phyloP scores from a whole-genome alignment of 2,113 vertebrate genomes.

The Gallinago jamesoni region DNA sequence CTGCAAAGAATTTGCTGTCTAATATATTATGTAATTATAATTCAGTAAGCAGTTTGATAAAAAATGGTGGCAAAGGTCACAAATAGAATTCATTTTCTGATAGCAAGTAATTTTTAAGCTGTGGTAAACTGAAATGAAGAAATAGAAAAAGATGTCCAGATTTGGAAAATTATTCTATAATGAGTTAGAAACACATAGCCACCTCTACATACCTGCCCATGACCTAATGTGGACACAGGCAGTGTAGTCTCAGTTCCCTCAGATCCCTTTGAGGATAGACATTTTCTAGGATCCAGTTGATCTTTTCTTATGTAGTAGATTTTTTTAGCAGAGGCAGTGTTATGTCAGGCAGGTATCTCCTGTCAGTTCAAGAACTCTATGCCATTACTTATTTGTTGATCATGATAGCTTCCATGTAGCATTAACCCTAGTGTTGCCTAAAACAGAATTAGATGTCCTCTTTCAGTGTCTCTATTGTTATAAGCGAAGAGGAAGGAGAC shows the following conservation, averaged over 20 bases:
- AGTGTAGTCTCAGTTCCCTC: neutral
- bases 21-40: neutral
- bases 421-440: neutral
- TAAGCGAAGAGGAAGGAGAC: neutral
- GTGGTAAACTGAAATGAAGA: neutral
- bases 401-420: neutral
- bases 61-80: neutral
- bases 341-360: neutral
- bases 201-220: fast-evolving
- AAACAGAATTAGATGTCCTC: neutral
- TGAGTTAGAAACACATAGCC: neutral
- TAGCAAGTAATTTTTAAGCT: neutral
- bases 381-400: neutral
- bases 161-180: neutral
- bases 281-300: neutral
- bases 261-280: neutral
- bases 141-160: neutral
- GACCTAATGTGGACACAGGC: neutral
- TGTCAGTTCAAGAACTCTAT: neutral
- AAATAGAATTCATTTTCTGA: neutral
- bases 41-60: neutral
- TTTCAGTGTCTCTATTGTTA: neutral
- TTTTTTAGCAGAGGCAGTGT: neutral
- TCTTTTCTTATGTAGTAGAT: neutral
- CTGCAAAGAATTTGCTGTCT: neutral